Evolutionary conservation across 1,140 invertebrate genomes (phyloP), one percentile per base, ranked within the genome.

Genomic region (Pogonomyrmex californicus): DNA sequence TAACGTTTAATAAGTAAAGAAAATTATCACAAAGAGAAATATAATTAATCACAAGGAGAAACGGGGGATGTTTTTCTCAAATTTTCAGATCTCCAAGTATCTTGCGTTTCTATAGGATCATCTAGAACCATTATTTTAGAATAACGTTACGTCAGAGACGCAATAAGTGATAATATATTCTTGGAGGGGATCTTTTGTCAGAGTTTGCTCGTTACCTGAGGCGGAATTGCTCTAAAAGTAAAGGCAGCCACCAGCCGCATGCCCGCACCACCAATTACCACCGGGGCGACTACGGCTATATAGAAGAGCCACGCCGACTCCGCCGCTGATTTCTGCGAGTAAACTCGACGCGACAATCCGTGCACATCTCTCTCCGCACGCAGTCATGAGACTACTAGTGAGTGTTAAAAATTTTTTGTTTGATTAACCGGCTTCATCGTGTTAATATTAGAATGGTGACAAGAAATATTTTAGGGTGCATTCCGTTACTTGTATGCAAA

Each of bases 191-290:
- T 9, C 73, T 73, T 62, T 75, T 75, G 76, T 38, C 60, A 17
- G 58, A 70, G 86, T 85, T 83, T 38, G 49, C 76, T 93, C 87
- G 77, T 92, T 92, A 92, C 87, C 86, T 56, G 49, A 89, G 89
- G 88, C 90, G 90, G 88, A 93, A 92, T 92, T 92, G 91, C 89
- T 92, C 91, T 91, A 92, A 91, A 93, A 93, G 92, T 92, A 88
- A n/a, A n/a, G 89, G 86, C 87, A 91, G 82, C 88, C 83, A 89
- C 88, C 87, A 70, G 51, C 81, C 75, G 88, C 81, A 47, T 91
- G 85, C 85, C 63, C 58, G 54, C 68, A 58, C 62, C 78, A 70
- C 91, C 91, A 92, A 92, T 93, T 93, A 92, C 90, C 90, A 87
- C 71, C 63, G 86, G 87, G 47, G 85, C 87, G 70, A 90, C 83